Conservation (phyloP, 2,797 vertebrate genomes). For the Sciurus carolinensis region DNA sequence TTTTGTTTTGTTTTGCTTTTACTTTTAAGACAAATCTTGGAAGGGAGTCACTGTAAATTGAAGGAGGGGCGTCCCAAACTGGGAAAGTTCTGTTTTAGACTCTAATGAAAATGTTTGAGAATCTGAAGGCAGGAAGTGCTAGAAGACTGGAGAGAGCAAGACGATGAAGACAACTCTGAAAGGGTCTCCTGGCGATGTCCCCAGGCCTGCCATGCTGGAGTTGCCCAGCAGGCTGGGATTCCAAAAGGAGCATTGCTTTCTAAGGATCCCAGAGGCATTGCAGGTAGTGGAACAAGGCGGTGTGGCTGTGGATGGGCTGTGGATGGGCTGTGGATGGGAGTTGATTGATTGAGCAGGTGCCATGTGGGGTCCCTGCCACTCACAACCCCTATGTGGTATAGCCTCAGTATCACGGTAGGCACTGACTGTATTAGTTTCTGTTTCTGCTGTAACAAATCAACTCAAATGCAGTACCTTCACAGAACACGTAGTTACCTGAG, state of each 20-base stretch:
- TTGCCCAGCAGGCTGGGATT: too few species aligned
- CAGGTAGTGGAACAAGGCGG: too few species aligned
- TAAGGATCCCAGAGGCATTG: background rate
- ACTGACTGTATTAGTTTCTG: background rate
- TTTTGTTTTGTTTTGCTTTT: constrained; percentile 35
- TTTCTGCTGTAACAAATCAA: background rate
- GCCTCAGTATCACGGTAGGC: too few species aligned
- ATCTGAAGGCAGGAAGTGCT: background rate
- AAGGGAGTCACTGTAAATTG: background rate
- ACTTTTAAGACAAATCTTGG: constrained; percentile 48
- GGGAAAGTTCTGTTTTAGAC: background rate
- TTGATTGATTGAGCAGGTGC: fast-evolving
- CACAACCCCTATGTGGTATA: background rate
- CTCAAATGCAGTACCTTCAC: background rate
- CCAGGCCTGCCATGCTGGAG: fast-evolving
- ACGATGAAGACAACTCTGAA: background rate
- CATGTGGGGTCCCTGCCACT: background rate
- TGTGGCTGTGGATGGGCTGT: background rate
- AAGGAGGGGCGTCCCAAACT: background rate
- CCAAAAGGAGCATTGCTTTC: background rate
- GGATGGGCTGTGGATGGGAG: background rate
- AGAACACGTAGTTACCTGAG: background rate
- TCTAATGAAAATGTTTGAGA: background rate
- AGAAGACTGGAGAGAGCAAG: background rate
- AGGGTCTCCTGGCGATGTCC: background rate